Conservation (phyloP, 2,113 vertebrate genomes). For the Rhineura floridana region DNA sequence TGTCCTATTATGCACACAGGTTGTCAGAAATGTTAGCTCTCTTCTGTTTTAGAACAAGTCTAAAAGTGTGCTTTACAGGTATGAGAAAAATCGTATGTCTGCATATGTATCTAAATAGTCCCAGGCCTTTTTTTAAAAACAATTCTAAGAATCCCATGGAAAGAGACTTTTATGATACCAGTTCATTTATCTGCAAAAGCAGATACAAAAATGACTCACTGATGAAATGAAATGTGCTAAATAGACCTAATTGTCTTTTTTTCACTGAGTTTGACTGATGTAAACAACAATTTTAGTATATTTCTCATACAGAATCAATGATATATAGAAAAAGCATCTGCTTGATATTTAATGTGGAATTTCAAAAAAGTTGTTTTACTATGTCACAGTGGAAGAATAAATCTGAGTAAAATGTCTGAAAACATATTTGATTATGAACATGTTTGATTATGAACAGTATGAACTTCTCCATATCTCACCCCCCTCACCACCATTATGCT, state of each 20-base stretch:
- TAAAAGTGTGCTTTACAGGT: background rate
- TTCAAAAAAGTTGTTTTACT: background rate
- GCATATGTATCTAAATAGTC: no score
- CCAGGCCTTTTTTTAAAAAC: background rate
- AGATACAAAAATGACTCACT: background rate
- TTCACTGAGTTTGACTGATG: background rate
- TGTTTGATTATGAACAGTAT: background rate
- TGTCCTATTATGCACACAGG: background rate
- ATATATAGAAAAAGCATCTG: background rate
- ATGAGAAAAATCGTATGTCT: background rate
- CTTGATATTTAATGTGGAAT: background rate
- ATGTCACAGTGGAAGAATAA: background rate
- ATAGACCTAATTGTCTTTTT: background rate
- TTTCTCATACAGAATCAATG: background rate
- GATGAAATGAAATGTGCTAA: background rate
- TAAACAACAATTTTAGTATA: background rate
- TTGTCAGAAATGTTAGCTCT: background rate
- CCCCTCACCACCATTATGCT: background rate
- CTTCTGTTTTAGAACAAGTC: background rate
- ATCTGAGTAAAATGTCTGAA: background rate
- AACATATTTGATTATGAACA: background rate
- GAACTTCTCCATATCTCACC: background rate
- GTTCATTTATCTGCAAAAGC: background rate
- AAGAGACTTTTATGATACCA: background rate
- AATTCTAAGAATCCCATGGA: background rate